Base-by-base conservation (phyloP, 2,797 vertebrate species). In the Urosaurus nigricauda region DNA sequence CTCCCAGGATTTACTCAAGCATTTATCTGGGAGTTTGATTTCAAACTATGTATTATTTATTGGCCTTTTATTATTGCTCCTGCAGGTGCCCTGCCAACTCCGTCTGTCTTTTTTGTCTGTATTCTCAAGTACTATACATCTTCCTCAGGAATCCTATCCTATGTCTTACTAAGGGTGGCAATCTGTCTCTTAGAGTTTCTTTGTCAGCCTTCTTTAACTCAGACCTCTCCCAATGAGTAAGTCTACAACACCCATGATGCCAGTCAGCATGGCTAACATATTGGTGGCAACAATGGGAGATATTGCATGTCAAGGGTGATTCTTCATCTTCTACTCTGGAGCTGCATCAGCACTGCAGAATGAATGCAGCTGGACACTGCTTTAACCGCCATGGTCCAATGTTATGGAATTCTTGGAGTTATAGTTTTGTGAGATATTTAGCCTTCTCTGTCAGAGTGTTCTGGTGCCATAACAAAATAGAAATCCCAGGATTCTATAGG, bases 21-120 rank as follows among this genome's bases (percentile, higher is more conserved):
- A 94, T 90, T 92, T 78, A 91, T 92, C 75, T 53, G 47, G 84
- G 88, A 90, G 84, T 84, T 89, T 79, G 87, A 77, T 78, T 93
- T 91, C 88, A 87, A 93, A 92, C 91, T 83, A 51, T 0, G 77
- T 73, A 14, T 92, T 92, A 90, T 94, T 95, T 93, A 93, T 93
- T 84, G 14, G 19, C 84, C 58, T 26, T 93, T 92, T 94, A 93
- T 94, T 91, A 93, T 35, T 68, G 74, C 87, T 88, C 53, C 85
- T 90, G 82, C 78, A 92, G 7, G 17, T 87, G 91, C 85, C 89
- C 88, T 53, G 87, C 87, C 74, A 91, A 89, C 91, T 29, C 37
- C 71, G 75, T 90, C 79, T 81, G 91, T 83, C 35, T 84, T 83
- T 86, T n/a, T 37, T 51, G 65, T 84, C 88, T 94, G 83, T 79